phyloP scores from a whole-genome alignment of 1,140 invertebrate genomes.

The Holcopasites calliopsidis region DNA sequence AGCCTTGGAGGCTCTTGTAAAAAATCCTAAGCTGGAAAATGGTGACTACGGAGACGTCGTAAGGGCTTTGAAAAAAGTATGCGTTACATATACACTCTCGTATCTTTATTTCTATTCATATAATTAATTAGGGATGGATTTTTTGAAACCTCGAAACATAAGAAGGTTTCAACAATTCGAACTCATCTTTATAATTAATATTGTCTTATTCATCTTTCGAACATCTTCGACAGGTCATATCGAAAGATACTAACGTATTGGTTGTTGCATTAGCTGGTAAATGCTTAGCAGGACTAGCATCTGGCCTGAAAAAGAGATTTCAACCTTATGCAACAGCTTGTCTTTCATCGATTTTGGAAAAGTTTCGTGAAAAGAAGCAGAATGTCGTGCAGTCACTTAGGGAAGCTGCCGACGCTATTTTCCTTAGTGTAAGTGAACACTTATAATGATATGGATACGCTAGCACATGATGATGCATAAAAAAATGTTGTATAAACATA shows the following conservation, averaged over 20 bases:
- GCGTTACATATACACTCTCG: too few relatives aligned
- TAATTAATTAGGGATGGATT: too few relatives aligned
- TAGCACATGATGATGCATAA: too few relatives aligned
- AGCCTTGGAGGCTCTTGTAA: conserved; percentile 87
- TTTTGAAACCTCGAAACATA: too few relatives aligned
- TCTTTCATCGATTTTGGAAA: conserved; percentile 91
- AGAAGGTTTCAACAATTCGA: too few relatives aligned
- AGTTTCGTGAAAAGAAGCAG: conserved; percentile 98
- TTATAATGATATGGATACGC: too few relatives aligned
- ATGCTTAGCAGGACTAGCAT: conserved; percentile 90
- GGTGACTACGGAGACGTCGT: conserved; percentile 97
- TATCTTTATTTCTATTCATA: conserved; percentile 8
- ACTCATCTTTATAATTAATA: conserved; percentile 61
- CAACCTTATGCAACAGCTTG: conserved; percentile 90
- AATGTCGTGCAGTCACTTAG: conserved; percentile 92
- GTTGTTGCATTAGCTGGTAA: conserved; percentile 93
- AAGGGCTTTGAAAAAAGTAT: conserved; percentile 92
- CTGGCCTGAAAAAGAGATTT: conserved; percentile 94
- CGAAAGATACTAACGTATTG: conserved; percentile 97
- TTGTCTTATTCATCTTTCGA: conserved; percentile 10
- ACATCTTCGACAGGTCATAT: conserved; percentile 83
- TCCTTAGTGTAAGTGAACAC: conserved; percentile 85
- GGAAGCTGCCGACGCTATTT: conserved; percentile 96
- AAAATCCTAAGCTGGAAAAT: conserved; percentile 92
- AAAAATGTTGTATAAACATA: too few relatives aligned